Evolutionary conservation across 1,140 invertebrate genomes (phyloP).

Genomic region (Heliothis subflexa): DNA sequence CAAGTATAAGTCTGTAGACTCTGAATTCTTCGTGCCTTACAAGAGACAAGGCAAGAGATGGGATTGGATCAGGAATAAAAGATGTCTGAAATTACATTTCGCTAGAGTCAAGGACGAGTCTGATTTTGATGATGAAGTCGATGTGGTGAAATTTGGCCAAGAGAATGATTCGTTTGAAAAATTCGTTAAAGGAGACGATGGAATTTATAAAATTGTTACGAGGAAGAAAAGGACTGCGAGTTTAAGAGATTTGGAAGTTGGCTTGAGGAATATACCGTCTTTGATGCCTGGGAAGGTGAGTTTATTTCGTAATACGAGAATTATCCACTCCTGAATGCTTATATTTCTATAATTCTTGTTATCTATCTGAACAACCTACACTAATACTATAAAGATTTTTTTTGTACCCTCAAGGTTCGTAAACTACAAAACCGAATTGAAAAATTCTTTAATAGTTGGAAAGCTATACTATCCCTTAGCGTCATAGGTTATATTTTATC

Average conservation of each 20-base stretch:
- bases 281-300: constrained; percentile 53
- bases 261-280: constrained; percentile 55
- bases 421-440: too few species aligned
- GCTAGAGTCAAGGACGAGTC: background rate
- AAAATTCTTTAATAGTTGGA: too few species aligned
- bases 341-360: too few species aligned
- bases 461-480: too few species aligned
- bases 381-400: too few species aligned
- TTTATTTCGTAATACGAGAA: background rate
- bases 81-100: constrained; percentile 46
- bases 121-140: background rate
- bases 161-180: constrained; percentile 56
- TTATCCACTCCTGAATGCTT: background rate
- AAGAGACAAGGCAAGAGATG: constrained; percentile 50
- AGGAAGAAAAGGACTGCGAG: constrained; percentile 53
- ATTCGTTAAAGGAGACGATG: constrained; percentile 55
- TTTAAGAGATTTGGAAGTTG: constrained; percentile 39
- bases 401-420: too few species aligned
- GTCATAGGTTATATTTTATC: too few species aligned
- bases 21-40: constrained; percentile 48
- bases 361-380: background rate
- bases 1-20: constrained; percentile 49
- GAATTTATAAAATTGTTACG: constrained; percentile 56
- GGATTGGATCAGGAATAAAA: constrained; percentile 63
- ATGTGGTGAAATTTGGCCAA: constrained; percentile 29